Percentiles rank a stretch among this genome's conserved stretches.
These are phyloP conservation scores for Anthonomus grandis DNA, from an alignment of 1,140 invertebrate genomes.

Conservation along the genomic window DNA sequence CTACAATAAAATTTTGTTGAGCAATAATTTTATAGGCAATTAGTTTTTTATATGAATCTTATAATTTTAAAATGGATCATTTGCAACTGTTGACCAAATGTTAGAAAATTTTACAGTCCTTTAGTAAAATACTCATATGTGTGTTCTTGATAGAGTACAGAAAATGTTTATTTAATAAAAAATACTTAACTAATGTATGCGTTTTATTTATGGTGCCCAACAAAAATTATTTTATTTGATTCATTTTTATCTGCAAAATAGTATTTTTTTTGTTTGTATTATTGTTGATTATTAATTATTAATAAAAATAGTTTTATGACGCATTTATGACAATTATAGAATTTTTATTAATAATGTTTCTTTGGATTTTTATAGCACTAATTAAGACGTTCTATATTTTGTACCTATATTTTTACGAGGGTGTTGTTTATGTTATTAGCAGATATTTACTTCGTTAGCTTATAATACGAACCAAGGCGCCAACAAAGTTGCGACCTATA, in stretches of 20 bases:
- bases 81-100: slow-evolving; percentile 43
- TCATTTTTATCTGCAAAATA: neutral
- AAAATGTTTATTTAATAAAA: slow-evolving; percentile 48
- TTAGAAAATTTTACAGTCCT: slow-evolving; percentile 40
- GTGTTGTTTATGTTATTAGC: too few relatives aligned
- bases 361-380: too few relatives aligned
- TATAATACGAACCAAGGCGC: too few relatives aligned
- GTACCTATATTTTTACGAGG: too few relatives aligned
- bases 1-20: too few relatives aligned
- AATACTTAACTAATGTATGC: slow-evolving; percentile 20
- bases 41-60: slow-evolving; percentile 17
- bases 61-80: slow-evolving; percentile 17
- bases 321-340: too few relatives aligned
- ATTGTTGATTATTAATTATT: too few relatives aligned
- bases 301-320: too few relatives aligned
- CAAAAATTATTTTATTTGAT: neutral
- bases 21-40: neutral
- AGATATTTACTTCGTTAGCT: too few relatives aligned
- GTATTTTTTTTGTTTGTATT: neutral
- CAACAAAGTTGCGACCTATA: too few relatives aligned
- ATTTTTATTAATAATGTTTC: too few relatives aligned
- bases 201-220: slow-evolving; percentile 8
- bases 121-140: slow-evolving; percentile 42
- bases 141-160: slow-evolving; percentile 46
- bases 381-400: too few relatives aligned